Conservation (phyloP, 2,113 vertebrate species). For the Rana temporaria region DNA sequence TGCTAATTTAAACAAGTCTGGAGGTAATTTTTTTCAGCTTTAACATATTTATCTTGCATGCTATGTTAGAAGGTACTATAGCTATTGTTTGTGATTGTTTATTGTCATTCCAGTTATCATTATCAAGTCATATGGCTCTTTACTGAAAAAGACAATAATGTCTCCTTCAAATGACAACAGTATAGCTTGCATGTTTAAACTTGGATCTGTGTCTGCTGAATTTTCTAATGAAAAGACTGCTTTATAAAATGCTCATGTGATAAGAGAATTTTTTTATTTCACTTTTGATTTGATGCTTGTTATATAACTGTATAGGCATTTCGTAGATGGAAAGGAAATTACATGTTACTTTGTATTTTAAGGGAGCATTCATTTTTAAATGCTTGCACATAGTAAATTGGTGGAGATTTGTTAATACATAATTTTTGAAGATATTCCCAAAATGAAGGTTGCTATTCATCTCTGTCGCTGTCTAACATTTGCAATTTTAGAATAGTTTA, state of each 20-base stretch:
- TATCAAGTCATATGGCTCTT: neutral
- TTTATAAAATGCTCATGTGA: neutral
- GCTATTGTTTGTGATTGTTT: constrained; percentile 65
- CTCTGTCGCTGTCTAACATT: neutral
- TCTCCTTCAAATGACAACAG: no score
- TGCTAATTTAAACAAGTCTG: constrained; percentile 85
- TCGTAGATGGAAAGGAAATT: no score
- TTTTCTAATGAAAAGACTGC: constrained; percentile 2
- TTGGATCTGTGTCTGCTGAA: constrained; percentile 9
- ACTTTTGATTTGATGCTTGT: no score
- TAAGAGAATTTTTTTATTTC: neutral
- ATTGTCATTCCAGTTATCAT: constrained; percentile 59
- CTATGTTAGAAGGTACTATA: constrained; percentile 78
- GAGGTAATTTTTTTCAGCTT: constrained; percentile 77
- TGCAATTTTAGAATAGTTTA: neutral
- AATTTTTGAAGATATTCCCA: no score
- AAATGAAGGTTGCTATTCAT: no score
- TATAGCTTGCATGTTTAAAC: no score
- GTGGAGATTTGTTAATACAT: no score
- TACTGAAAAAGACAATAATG: neutral
- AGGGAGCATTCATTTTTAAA: no score
- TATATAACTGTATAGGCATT: no score
- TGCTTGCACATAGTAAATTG: no score
- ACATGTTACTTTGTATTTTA: no score
- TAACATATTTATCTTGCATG: constrained; percentile 72